Base-by-base conservation (phyloP, 30 jellyfish, hydroid and myxozoan genomes). In the Chrysaora quinquecirrha region DNA sequence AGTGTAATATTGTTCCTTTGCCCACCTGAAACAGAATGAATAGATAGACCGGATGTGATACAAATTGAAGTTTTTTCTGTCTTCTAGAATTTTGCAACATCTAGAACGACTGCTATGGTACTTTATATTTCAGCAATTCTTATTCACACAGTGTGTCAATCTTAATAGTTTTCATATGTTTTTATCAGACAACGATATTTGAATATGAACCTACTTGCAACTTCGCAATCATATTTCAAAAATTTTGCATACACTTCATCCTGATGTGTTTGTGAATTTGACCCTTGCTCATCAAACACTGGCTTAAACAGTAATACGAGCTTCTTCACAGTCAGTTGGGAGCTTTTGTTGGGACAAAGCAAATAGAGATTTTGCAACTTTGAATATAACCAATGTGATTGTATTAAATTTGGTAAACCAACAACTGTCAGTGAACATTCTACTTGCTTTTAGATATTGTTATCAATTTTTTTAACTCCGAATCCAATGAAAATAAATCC, bases 151-250 rank as follows among this genome's bases (percentile, higher is more conserved):
- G n/a, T n/a, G n/a, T n/a, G n/a, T n/a, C n/a, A n/a, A n/a, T 66
- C 24, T n/a, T 27, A 6, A 60, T 10, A 20, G 12, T n/a, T 20
- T 52, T 52, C 6, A 6, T 12, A 33, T 64, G 76, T 3, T 33
- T 24, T 33, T n/a, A n/a, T 7, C 61, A 30, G 12, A 64, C 54
- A 28, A 64, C 12, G 24, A 3, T 30, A 64, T 28, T 58, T 28
- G 16, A 64, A 12, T 64, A 7, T 11, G 23, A 72, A 75, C 87
- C 50, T 48, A 47, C 87, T 75, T 50, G 87, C 87, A 47, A 48
- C 87, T 71, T 75, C 87, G 18, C 87, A 80, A 47, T 48, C 64
- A 75, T 75, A 75, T 52, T 75, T 75, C 76, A 75, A 35, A 12
- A 75, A 34, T 25, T 33, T 20, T 35, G 80, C 80, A 34, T 75